phyloP scores from a whole-genome alignment of 2,888 invertebrate genomes.

The Argyresthia goedartella region DNA sequence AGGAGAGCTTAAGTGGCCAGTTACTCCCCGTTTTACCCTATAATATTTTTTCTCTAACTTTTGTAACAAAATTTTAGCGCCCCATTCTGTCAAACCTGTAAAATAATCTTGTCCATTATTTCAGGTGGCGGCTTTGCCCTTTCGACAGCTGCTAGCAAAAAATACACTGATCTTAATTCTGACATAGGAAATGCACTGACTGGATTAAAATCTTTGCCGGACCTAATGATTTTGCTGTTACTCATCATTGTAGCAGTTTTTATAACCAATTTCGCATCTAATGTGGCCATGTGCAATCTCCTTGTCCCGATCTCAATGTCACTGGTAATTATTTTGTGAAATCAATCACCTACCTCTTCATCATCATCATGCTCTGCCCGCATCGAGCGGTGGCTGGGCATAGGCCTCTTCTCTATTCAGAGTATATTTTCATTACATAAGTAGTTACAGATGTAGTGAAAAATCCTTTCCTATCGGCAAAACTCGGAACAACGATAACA shows the following conservation, averaged over 20 bases:
- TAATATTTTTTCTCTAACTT: neutral
- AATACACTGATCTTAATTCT: conserved; percentile 10
- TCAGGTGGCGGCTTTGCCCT: conserved; percentile 13
- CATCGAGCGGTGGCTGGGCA: neutral
- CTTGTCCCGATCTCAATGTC: conserved; percentile 43
- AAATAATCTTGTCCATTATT: neutral
- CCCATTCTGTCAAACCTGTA: neutral
- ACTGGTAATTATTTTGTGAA: conserved; percentile 26
- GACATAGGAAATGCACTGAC: conserved; percentile 4
- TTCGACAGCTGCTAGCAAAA: conserved; percentile 8
- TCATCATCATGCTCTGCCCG: neutral
- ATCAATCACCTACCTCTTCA: neutral
- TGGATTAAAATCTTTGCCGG: neutral
- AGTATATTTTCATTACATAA: no score
- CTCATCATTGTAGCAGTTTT: conserved; percentile 26
- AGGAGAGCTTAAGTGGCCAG: no score
- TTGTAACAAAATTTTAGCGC: neutral
- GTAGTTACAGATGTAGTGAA: no score
- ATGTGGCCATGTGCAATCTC: conserved; percentile 41
- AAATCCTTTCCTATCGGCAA: no score
- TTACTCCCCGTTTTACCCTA: no score
- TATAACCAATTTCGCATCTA: conserved; percentile 52
- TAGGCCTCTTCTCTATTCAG: neutral
- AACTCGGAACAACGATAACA: no score
- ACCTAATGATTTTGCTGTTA: conserved; percentile 5